Conservation (phyloP, 2,113 vertebrate genomes). For the Suncus etruscus region DNA sequence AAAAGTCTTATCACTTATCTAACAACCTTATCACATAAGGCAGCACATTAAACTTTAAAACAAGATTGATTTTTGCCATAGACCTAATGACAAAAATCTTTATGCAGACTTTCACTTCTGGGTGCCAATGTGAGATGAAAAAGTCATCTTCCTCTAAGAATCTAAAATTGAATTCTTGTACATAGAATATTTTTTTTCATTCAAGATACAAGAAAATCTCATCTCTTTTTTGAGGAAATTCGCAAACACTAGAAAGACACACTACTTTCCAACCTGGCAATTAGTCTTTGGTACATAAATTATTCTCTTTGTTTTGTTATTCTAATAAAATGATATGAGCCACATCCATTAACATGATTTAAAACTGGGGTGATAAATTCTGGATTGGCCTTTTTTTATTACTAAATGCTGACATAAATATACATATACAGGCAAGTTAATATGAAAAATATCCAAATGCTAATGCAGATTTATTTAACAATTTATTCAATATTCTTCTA, state of each 20-base stretch:
- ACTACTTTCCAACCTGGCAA: not conserved
- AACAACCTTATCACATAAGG: not conserved
- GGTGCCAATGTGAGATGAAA: not conserved
- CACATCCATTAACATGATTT: not conserved
- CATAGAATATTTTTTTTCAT: not conserved
- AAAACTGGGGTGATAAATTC: not conserved
- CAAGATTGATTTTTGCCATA: not conserved
- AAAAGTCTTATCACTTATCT: not conserved
- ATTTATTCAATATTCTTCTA: no score
- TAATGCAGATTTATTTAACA: no score
- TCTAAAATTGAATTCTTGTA: not conserved
- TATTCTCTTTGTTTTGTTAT: not conserved
- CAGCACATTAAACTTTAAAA: constrained; percentile 6
- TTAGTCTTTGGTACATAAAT: not conserved
- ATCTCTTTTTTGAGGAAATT: not conserved
- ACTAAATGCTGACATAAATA: not conserved
- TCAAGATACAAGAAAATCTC: not conserved
- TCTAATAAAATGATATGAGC: not conserved
- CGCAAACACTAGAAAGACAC: not conserved
- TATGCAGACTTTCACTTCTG: not conserved
- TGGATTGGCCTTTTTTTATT: not conserved
- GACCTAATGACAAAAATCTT: not conserved
- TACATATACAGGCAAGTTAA: not conserved
- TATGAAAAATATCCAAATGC: no score
- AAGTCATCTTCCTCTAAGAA: not conserved